phyloP scores from a whole-genome alignment of 2,888 invertebrate genomes.

The Lottia gigantea region DNA sequence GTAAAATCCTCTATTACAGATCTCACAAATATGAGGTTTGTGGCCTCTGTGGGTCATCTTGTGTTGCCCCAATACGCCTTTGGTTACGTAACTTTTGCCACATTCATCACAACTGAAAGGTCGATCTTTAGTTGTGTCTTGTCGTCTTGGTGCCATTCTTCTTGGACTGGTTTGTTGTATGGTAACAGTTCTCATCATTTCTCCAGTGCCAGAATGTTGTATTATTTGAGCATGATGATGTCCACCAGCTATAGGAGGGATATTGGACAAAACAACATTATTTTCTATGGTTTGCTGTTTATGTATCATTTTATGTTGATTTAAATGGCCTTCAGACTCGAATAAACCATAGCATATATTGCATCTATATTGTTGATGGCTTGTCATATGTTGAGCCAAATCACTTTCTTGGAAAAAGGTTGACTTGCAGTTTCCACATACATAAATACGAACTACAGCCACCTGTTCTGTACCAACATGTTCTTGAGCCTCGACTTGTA shows the following conservation, averaged over 20 bases:
- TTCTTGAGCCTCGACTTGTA: constrained; percentile 3
- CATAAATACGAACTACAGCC: constrained; percentile 1
- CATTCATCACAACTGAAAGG: constrained; percentile 1
- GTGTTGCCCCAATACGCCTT: constrained; percentile 1
- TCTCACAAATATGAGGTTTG: constrained; percentile 11
- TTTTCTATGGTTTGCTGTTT: constrained; percentile 5
- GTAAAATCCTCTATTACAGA: constrained; percentile 8
- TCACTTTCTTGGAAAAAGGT: constrained; percentile 5
- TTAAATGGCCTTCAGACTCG: not conserved
- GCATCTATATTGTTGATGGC: constrained; percentile 2
- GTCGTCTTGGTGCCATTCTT: not conserved
- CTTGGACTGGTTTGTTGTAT: not conserved
- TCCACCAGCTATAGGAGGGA: not conserved
- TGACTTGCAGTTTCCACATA: constrained; percentile 7
- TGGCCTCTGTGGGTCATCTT: constrained; percentile 9
- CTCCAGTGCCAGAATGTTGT: not conserved
- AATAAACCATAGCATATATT: constrained; percentile 6
- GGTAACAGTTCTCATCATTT: not conserved
- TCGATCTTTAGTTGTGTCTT: not conserved
- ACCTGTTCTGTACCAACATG: constrained; percentile 8
- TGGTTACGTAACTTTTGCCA: constrained; percentile 1
- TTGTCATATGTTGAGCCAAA: constrained; percentile 1
- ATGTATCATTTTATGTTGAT: constrained; percentile 5
- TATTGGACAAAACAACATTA: not conserved
- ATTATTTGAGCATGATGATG: not conserved